Evolutionary conservation across 2,888 invertebrate genomes (phyloP), one percentile per base, ranked within the genome.

Genomic region (Xestia ashworthii): DNA sequence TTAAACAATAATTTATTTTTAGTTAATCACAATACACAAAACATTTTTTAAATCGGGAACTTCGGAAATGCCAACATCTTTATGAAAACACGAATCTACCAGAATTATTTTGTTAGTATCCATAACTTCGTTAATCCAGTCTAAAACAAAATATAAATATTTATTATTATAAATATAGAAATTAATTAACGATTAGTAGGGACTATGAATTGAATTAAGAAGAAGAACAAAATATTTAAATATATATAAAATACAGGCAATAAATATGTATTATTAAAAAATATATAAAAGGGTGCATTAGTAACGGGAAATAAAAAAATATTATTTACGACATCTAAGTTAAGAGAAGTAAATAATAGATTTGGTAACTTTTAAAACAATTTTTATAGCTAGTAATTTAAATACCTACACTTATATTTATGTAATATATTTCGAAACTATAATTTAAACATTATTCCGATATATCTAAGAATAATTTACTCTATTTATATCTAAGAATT

Each of bases 1-100:
- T 25, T 65, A 83, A 85, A 86, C 73, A 85, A 77, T 71, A 85
- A 84, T 84, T 89, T 90, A 84, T 84, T 89, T 90, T 91, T 91
- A 88, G 93, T 93, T 93, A 94, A 93, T 93, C 81, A 92, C 91
- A 92, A 92, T 80, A 93, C 90, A 89, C 85, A 90, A 92, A 89
- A 85, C 78, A 75, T 53, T 67, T 60, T 69, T 73, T 77, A 85
- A 5, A 83, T 85, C 75, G 85, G 86, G 80, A 89, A 85, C 68
- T 74, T 87, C 74, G 80, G 85, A 83, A 89, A 87, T 87, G 80
- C 86, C 78, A 82, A 80, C 81, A 73, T 69, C 50, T 55, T 71
- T 79, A 80, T 76, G 44, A 75, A 71, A 80, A 87, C 66, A 83
- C 75, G 80, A 88, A 83, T 82, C 71, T 86, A 87, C 73, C 75